These are phyloP conservation scores for Neopipo cinnamomea DNA, from an alignment of 2,113 vertebrate genomes.

Conservation along the genomic window DNA sequence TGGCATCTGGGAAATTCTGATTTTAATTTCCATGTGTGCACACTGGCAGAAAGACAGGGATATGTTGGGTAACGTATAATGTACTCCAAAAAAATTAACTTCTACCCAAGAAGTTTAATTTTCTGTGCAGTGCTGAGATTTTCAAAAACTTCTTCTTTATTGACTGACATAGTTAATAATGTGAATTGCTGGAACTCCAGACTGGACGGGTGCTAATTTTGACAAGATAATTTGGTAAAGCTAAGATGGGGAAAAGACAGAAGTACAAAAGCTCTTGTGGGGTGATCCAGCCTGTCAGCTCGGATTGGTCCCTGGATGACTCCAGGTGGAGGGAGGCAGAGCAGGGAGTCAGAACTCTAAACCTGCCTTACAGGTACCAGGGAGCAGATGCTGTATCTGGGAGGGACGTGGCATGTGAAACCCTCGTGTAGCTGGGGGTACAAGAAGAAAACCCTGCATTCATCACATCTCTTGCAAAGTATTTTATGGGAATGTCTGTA, in stretches of 20 bases:
- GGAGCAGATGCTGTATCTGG: not conserved
- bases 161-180: not conserved
- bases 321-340: not conserved
- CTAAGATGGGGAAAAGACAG: not conserved
- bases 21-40: not conserved
- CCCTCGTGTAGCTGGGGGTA: not conserved
- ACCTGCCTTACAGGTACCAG: not conserved
- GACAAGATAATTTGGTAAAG: not conserved
- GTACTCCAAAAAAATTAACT: not conserved
- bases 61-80: not conserved
- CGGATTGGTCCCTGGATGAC: not conserved
- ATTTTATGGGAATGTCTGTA: not conserved
- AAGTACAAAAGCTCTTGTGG: not conserved
- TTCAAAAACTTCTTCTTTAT: not conserved
- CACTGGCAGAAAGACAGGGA: not conserved
- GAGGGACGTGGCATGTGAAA: not conserved
- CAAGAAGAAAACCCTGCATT: not conserved
- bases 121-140: not conserved
- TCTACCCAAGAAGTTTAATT: not conserved
- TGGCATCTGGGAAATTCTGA: not conserved
- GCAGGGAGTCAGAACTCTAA: not conserved
- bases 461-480: not conserved
- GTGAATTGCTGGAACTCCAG: not conserved
- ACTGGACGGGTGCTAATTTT: not conserved
- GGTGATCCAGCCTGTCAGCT: not conserved